These are phyloP conservation scores for Triplophysa siluroides DNA, from an alignment of 2,113 vertebrate species.

Conservation along the genomic window DNA sequence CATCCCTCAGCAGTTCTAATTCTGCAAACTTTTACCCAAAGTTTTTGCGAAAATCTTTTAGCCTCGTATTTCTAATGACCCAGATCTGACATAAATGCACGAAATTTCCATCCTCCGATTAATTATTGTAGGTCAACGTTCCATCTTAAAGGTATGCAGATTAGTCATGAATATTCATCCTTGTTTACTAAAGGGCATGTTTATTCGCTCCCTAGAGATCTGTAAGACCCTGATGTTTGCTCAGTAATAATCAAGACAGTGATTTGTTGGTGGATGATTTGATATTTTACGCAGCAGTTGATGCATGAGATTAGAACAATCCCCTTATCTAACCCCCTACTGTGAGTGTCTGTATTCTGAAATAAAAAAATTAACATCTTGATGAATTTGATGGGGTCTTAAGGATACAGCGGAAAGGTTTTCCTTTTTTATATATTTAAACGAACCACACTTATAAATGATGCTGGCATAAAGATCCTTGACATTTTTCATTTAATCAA, in stretches of 20 bases:
- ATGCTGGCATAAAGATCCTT: not conserved
- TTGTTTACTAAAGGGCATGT: slow-evolving; percentile 14
- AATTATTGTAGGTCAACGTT: slow-evolving; percentile 18
- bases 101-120: slow-evolving; percentile 4
- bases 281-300: slow-evolving; percentile 38
- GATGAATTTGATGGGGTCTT: not conserved
- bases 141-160: slow-evolving; percentile 33
- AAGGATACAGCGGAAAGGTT: not conserved
- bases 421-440: not conserved
- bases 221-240: slow-evolving; percentile 47
- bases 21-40: not conserved
- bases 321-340: slow-evolving; percentile 32
- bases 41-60: not conserved
- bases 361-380: not conserved
- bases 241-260: slow-evolving; percentile 47
- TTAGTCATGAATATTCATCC: slow-evolving; percentile 30
- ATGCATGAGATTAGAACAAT: slow-evolving; percentile 37
- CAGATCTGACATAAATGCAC: not conserved
- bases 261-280: slow-evolving; percentile 47
- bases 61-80: not conserved
- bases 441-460: not conserved
- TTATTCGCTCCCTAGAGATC: slow-evolving; percentile 44
- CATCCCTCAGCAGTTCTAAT: not conserved
- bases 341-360: slow-evolving; percentile 27
- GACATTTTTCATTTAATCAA: slow-evolving; percentile 1